Evolutionary conservation across 2,888 invertebrate species (phyloP), one percentile per base, ranked within the genome.

Genomic region (Sarcophaga carnaria): DNA sequence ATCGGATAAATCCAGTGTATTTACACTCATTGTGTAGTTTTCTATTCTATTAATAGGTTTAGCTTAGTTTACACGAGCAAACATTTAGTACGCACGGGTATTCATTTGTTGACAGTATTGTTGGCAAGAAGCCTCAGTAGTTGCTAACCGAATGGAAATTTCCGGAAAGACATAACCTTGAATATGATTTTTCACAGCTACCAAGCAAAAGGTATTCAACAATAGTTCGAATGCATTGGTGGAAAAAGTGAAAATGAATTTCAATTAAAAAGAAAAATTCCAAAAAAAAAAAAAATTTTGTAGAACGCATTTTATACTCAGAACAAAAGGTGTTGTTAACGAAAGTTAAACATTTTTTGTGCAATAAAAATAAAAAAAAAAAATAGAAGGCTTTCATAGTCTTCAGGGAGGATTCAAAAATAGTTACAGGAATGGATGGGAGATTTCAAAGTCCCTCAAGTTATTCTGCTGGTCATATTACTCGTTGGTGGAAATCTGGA

Each of bases 91-190:
- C 69, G 74, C 79, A 79, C 17, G 37, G 2, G 37, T 37, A 37
- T 79, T 74, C 54, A 74, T 83, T 77, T 45, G 62, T 72, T 76
- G 75, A 37, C 45, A 71, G 77, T 83, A 71, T 83, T 54, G 78
- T 74, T 78, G 79, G 59, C 80, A 80, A 75, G 84, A 84, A 84
- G 84, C 84, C 84, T 80, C 64, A 60, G 69, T 14, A 80, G 75
- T 84, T 84, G 69, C 47, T 74, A 79, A 66, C 79, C 66, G n/a
- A 76, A 71, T 20, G 45, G 74, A 83, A 84, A 80, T 84, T 76
- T 81, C 81, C 77, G 81, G 70, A 49, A 62, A 66, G 78, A 79
- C 79, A n/a, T 80, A 82, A 82, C 85, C 79, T 84, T 87, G 81
- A 64, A 63, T 80, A 70, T 84, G 64, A 75, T 80, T 81, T 84